Conservation (phyloP, 30 jellyfish, hydroid and myxozoan genomes). For the Turritopsis dohrnii region DNA sequence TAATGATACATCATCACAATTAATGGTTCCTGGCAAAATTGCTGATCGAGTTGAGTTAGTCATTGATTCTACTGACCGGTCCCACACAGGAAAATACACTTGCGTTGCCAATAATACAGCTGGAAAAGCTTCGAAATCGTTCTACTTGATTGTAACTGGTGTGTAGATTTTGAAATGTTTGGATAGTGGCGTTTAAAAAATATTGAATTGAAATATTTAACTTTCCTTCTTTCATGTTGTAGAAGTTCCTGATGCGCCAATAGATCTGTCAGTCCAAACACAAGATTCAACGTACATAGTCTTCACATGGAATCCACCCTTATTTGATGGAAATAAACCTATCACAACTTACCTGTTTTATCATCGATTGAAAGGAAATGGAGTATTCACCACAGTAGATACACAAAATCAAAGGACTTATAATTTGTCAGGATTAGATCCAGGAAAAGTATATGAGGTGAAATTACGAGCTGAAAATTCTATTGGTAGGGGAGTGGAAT, state of each 20-base stretch:
- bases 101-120: not conserved
- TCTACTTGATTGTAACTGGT: not conserved
- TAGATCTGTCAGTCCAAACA: not conserved
- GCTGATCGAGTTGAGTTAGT: not conserved
- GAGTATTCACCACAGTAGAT: not conserved
- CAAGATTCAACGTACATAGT: not conserved
- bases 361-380: not conserved
- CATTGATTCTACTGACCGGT: not conserved
- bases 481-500: not conserved
- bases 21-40: not conserved
- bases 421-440: not conserved
- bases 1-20: not conserved
- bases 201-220: not conserved
- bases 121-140: not conserved
- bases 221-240: not conserved
- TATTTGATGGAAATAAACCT: not conserved
- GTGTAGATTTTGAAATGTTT: not conserved
- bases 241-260: slow-evolving; percentile 4
- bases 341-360: not conserved
- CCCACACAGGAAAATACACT: not conserved
- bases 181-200: not conserved
- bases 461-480: not conserved
- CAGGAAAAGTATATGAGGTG: not conserved
- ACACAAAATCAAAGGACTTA: not conserved
- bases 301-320: not conserved